Base-by-base conservation (phyloP, 1,140 invertebrate species). In the Nephila pilipes region DNA sequence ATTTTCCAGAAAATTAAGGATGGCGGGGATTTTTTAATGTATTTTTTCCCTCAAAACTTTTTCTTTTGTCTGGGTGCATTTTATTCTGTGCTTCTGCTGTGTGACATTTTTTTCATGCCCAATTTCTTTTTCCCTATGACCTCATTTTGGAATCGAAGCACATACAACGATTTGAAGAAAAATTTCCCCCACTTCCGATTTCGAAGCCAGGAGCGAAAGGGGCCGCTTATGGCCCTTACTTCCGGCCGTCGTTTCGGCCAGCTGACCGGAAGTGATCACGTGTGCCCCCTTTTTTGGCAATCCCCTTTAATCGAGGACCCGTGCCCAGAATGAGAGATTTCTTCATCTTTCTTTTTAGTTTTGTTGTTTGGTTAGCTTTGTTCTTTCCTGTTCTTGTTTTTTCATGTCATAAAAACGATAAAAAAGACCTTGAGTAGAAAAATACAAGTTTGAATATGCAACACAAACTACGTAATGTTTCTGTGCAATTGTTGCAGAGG, bases 261-360 rank as follows among this genome's bases (percentile, higher is more conserved):
- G 89, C 80, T 81, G 89, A 91, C 75, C 89, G 89, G 89, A 91
- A 83, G 58, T 57, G 57, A 36, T 81, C 79, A 63, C 89, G 87
- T 79, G 65, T 87, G 25, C 54, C 46, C 54, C 54, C 38, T 29
- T 79, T 90, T 87, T 22, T 46, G 54, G 57, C 89, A 91, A 91
- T 91, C 79, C 79, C 38, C 75, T 91, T 91, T 91, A 91, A 91
- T 91, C 89, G 89, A 20, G 54, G 18, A 2, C 4, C 79, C 89
- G 89, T 91, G 89, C 57, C 10, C 58, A 63, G 89, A 65, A 91
- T 91, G 16, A 16, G 16, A 55, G 14, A 69, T 81, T 46, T 38
- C 20, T 46, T 81, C 46, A 54, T 81, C 20, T n/a, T 54, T 20
- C 80, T 46, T 46, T 25, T 81, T 14, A 46, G 46, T 29, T n/a